Base-by-base conservation (phyloP, 35 echinoderm and acorn worm species). In the Ophiothrix spiculata region DNA sequence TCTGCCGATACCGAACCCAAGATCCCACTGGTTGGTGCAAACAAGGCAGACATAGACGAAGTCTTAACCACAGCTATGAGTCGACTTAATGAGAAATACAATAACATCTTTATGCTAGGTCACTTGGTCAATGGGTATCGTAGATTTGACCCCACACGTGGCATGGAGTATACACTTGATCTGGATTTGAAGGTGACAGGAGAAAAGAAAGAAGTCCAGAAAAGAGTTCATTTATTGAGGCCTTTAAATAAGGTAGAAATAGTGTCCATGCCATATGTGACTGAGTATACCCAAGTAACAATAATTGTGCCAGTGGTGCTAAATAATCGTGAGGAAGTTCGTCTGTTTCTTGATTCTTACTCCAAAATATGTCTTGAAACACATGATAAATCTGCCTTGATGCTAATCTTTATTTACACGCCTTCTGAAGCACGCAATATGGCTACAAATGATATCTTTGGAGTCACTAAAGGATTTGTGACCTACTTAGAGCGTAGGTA, bases 131-230 rank as follows among this genome's bases (percentile, higher is more conserved):
- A 99, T 81, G 96, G 96, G 4, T 99, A 99, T 49, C 85, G 96
- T 13, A 86, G 96, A 79, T 99, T 89, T 80, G 96, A 99, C 56
- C 96, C 96, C 14, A 92, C 88, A 2, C 75, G 92, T 63, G 96
- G 96, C 14, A 99, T 99, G 96, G 96, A 99, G 76, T 99, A 99
- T 75, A 99, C 96, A 8, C 79, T 99, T 40, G 96, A 99, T 81
- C 42, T 99, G 35, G 92, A 93, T 49, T 80, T 99, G 17, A 94
- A 99, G 76, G 86, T 91, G 75, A 83, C 82, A 11, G 90, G 77
- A 28, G 63, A 91, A 56, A 99, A 94, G 69, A 91, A 91, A 79
- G 85, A 88, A 35, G 85, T 94, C 56, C 96, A 94, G 74, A 99
- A 99, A 77, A 63, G 96, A 76, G 92, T 93, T 35, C 91, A 94